phyloP scores from a whole-genome alignment of 2,888 invertebrate genomes.

The Acanthoscelides obtectus region DNA sequence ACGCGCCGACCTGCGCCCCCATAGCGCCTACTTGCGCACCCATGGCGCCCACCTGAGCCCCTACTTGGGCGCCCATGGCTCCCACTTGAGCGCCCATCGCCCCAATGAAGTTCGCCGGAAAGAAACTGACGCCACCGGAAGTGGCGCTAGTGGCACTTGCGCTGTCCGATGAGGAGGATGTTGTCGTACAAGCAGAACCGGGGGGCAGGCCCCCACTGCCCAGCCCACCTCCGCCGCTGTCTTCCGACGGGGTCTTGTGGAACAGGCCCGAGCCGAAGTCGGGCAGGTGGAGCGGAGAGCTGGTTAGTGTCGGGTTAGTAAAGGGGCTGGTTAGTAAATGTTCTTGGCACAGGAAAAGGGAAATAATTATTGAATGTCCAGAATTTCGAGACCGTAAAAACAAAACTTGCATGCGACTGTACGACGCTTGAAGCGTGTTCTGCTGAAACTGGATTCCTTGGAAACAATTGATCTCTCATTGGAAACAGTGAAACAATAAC shows the following conservation, averaged over 20 bases:
- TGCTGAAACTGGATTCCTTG: too few species aligned
- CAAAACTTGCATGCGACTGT: too few species aligned
- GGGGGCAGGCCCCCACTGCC: conserved; percentile 56
- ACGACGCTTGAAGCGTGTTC: too few species aligned
- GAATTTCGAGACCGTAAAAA: too few species aligned
- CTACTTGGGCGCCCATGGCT: conserved; percentile 38
- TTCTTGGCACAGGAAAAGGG: conserved; percentile 14
- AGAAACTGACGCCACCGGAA: conserved; percentile 42
- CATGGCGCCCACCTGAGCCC: conserved; percentile 38
- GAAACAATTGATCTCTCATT: too few species aligned
- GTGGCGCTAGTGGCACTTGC: too few species aligned
- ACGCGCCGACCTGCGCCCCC: conserved; percentile 37
- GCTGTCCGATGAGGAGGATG: conserved; percentile 17
- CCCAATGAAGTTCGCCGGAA: conserved; percentile 46
- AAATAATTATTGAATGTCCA: too few species aligned
- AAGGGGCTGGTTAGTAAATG: conserved; percentile 2
- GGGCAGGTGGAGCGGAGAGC: conserved; percentile 91
- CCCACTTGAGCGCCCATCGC: conserved; percentile 43
- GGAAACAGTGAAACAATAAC: too few species aligned
- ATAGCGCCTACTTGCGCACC: conserved; percentile 38
- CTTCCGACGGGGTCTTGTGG: conserved; percentile 86
- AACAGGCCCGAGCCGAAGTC: conserved; percentile 94
- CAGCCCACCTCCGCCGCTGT: conserved; percentile 69
- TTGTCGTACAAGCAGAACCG: conserved; percentile 23
- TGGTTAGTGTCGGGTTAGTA: conserved; percentile 35